Evolutionary conservation across 2,113 vertebrate genomes (phyloP), one percentile per base, ranked within the genome.

Genomic region (Vulpes ferrilata): DNA sequence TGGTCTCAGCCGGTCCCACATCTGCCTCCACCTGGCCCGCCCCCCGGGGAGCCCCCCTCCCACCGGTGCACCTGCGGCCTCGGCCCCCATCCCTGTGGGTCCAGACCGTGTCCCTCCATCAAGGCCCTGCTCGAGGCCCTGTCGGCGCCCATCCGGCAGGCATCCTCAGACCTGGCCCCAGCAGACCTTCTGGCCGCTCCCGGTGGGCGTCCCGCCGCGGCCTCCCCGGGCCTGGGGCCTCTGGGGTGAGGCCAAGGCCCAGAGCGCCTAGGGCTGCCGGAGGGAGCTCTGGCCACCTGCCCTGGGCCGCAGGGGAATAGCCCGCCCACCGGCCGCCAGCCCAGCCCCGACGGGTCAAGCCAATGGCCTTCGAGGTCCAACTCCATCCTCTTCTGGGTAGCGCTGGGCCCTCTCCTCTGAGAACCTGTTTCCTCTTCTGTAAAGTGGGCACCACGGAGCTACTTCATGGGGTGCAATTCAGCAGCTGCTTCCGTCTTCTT

Each of bases 271-370:
- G 69, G 64, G 38, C 7, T 25, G 43, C 43, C 5, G 43, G 43
- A 43, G 43, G 43, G 43, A 43, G 43, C 43, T 43, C 43, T 43
- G 43, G 43, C 90, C 97, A 96, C 84, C 93, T 94, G 96, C 83
- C 86, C 13, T 20, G 38, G 71, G 64, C 84, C 51, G 90, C 83
- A 35, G 59, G 90, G 90, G 48, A 93, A 82, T 62, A 64, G n/a
- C 64, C 73, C 25, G 48, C 73, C 51, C 51, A 71, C 38, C 74
- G 60, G 82, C 55, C 48, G 12, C 27, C 20, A 7, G 35, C 25
- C 25, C 9, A 2, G 1, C 30, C 59, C 38, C n/a, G 27, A 25
- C 71, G 53, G 27, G 23, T 90, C 35, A 17, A 51, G 81, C 65
- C 78, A 71, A 5, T 2, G 48, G 81, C 8, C 93, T 84, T 74